These are phyloP conservation scores for Brachionus rotundiformis DNA, from an alignment of 1,140 invertebrate genomes.

Conservation along the genomic window DNA sequence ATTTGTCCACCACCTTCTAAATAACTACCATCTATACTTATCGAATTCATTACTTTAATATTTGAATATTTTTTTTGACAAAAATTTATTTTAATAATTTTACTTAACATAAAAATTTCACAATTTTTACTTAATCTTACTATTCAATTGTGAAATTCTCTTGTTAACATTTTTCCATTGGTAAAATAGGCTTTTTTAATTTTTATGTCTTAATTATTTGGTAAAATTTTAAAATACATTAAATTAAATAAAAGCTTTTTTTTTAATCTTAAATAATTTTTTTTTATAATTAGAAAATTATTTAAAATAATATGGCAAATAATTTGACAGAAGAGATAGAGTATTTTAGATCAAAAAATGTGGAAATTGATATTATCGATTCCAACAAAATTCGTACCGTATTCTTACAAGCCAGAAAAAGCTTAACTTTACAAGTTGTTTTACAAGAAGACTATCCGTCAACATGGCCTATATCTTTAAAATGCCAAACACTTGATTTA, in stretches of 20 bases:
- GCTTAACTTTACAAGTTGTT: not conserved
- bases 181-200: not conserved
- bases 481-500: not conserved
- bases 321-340: not conserved
- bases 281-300: no score
- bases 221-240: no score
- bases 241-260: no score
- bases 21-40: slow-evolving; percentile 35
- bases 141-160: not conserved
- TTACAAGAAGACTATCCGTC: slow-evolving; percentile 32
- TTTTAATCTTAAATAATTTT: no score
- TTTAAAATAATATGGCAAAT: no score
- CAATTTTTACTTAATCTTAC: slow-evolving; percentile 17
- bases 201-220: no score
- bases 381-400: not conserved
- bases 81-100: slow-evolving; percentile 14
- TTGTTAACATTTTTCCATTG: not conserved
- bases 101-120: slow-evolving; percentile 25
- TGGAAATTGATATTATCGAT: not conserved
- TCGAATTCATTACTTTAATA: not conserved
- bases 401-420: not conserved
- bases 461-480: not conserved
- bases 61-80: not conserved
- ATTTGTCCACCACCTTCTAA: slow-evolving; percentile 76
- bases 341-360: not conserved